Conservation (phyloP, 2,888 invertebrate genomes). For the Drepanosiphum platanoidis region DNA sequence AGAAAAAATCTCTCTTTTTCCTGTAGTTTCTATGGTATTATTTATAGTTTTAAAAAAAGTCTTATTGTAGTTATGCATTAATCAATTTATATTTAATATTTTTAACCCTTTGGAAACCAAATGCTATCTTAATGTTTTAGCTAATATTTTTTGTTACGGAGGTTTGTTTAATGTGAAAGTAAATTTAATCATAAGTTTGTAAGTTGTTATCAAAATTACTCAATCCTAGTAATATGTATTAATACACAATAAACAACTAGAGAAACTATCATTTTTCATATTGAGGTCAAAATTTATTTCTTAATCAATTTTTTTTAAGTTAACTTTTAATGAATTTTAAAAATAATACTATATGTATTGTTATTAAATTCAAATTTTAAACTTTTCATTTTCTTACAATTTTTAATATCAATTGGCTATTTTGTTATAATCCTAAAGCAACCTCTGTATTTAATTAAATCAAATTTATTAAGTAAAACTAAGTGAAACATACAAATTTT, state of each 20-base stretch:
- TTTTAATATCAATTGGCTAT: neutral
- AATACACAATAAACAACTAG: neutral
- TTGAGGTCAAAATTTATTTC: too few relatives aligned
- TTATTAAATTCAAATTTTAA: neutral
- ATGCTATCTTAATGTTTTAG: neutral
- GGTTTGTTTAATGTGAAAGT: too few relatives aligned
- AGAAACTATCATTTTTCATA: neutral
- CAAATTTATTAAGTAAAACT: neutral
- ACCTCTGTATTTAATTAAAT: neutral
- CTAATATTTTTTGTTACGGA: neutral
- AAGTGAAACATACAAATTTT: neutral
- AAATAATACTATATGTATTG: neutral
- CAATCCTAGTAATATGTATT: too few relatives aligned
- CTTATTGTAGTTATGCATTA: neutral
- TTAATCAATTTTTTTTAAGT: too few relatives aligned
- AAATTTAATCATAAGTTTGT: too few relatives aligned
- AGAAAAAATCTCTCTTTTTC: too few relatives aligned
- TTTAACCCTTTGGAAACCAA: slow-evolving; percentile 14
- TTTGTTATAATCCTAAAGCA: neutral
- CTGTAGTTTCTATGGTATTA: neutral
- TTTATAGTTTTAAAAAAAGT: neutral
- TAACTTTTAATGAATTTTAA: neutral
- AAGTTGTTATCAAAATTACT: neutral
- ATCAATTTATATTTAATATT: neutral
- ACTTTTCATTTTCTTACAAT: neutral